These are phyloP conservation scores for Gymnoscopelus microlampas DNA, from an alignment of 2,797 vertebrate genomes.

Conservation along the genomic window DNA sequence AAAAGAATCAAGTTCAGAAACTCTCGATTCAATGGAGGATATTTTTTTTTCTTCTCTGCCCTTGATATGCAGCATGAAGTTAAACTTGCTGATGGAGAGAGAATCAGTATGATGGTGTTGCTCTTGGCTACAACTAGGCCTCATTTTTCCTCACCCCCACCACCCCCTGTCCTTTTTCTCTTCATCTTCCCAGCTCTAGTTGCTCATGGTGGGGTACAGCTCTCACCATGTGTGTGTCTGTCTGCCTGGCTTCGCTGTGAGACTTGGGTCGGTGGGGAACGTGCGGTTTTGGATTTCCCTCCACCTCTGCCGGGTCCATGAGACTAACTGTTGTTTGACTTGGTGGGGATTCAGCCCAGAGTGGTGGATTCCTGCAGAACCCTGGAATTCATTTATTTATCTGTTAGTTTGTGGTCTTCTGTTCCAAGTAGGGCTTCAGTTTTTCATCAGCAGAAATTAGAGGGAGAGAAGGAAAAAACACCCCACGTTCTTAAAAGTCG, in stretches of 20 bases:
- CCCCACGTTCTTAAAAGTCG: constrained; percentile 16
- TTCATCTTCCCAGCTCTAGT: constrained; percentile 60
- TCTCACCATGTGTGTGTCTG: constrained; percentile 57
- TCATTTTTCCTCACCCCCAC: constrained; percentile 48
- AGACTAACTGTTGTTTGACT: constrained; percentile 78
- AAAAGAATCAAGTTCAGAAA: constrained; percentile 31
- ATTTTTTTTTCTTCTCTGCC: constrained; percentile 41
- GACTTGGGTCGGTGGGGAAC: constrained; percentile 60
- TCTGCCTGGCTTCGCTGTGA: constrained; percentile 61
- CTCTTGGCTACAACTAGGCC: constrained; percentile 62
- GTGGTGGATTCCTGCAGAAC: constrained; percentile 71
- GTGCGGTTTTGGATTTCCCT: constrained; percentile 77
- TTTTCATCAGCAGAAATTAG: constrained; percentile 55
- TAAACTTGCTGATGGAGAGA: constrained; percentile 75
- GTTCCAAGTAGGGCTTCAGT: constrained; percentile 48
- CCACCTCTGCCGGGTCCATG: constrained; percentile 64
- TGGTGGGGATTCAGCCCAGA: constrained; percentile 76
- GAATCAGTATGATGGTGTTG: constrained; percentile 66
- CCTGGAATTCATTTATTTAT: constrained; percentile 75
- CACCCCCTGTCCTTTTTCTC: constrained; percentile 60
- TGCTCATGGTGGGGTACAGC: constrained; percentile 57
- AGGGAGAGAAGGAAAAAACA: constrained; percentile 23
- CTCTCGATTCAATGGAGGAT: constrained; percentile 44
- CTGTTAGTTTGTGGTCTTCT: constrained; percentile 50
- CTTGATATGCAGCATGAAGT: constrained; percentile 59